Evolutionary conservation across 2,888 invertebrate species (phyloP).

Genomic region (Pammene fasciana): DNA sequence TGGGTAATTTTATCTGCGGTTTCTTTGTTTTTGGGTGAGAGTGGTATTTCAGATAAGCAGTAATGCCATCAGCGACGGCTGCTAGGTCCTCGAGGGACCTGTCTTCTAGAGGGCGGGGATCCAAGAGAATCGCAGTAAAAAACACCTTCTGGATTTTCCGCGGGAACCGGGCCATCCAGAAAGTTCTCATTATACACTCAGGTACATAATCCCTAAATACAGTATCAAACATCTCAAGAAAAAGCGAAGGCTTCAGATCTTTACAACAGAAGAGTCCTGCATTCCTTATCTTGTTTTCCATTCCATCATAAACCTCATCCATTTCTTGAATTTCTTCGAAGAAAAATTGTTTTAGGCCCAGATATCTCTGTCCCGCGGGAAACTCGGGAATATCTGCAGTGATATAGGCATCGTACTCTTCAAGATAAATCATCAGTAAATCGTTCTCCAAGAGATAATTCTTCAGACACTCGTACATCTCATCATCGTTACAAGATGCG

Average conservation of each 20-base stretch:
- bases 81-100: slow-evolving; percentile 9
- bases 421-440: background rate
- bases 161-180: background rate
- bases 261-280: background rate
- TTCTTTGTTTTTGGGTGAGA: background rate
- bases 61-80: slow-evolving; percentile 5
- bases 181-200: background rate
- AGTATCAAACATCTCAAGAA: background rate
- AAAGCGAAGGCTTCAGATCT: slow-evolving; percentile 9
- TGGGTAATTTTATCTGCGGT: background rate
- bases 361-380: background rate
- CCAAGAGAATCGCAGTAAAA: slow-evolving; percentile 3
- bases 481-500: background rate
- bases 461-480: background rate
- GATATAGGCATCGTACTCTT: background rate
- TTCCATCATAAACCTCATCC: background rate
- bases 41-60: slow-evolving; percentile 16
- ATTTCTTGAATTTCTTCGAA: background rate
- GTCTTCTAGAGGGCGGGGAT: slow-evolving; percentile 7
- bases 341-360: background rate
- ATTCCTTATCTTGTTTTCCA: background rate
- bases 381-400: background rate
- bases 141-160: slow-evolving; percentile 3
- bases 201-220: background rate
- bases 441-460: background rate